Evolutionary conservation across 2,888 invertebrate genomes (phyloP).

Genomic region (Saturnia pavonia): DNA sequence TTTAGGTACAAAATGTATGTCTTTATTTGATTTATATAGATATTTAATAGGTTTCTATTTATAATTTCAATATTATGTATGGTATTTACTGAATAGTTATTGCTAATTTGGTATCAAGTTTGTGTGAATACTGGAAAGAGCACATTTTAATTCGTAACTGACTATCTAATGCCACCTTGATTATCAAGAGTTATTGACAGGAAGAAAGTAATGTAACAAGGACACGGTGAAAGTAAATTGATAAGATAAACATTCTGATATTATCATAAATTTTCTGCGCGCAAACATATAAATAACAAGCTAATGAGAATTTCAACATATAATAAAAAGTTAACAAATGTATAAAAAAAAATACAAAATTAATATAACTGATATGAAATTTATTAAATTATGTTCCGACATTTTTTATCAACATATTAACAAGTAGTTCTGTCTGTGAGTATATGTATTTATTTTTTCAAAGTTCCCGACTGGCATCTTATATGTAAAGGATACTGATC

Average conservation of each 20-base stretch:
- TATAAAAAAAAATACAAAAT: neutral
- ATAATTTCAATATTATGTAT: neutral
- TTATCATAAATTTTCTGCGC: neutral
- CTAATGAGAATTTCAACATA: neutral
- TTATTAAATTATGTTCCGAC: too few relatives aligned
- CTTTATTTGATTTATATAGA: too few relatives aligned
- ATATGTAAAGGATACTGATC: too few relatives aligned
- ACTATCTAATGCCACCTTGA: slow-evolving; percentile 3
- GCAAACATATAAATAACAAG: neutral
- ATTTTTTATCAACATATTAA: too few relatives aligned
- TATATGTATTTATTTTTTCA: too few relatives aligned
- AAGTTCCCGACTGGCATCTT: too few relatives aligned
- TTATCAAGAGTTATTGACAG: slow-evolving; percentile 13
- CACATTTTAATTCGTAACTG: neutral
- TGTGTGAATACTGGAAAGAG: neutral
- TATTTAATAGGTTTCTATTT: too few relatives aligned
- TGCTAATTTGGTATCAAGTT: neutral
- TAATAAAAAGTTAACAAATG: neutral
- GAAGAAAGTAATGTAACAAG: slow-evolving; percentile 12
- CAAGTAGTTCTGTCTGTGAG: too few relatives aligned
- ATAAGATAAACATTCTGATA: slow-evolving; percentile 11
- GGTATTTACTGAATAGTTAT: neutral
- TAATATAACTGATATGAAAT: too few relatives aligned
- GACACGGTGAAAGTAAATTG: slow-evolving; percentile 13
- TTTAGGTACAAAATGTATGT: too few relatives aligned